Base-by-base conservation (phyloP, 30 jellyfish, hydroid and myxozoan species). In the Phacellophora camtschatica region DNA sequence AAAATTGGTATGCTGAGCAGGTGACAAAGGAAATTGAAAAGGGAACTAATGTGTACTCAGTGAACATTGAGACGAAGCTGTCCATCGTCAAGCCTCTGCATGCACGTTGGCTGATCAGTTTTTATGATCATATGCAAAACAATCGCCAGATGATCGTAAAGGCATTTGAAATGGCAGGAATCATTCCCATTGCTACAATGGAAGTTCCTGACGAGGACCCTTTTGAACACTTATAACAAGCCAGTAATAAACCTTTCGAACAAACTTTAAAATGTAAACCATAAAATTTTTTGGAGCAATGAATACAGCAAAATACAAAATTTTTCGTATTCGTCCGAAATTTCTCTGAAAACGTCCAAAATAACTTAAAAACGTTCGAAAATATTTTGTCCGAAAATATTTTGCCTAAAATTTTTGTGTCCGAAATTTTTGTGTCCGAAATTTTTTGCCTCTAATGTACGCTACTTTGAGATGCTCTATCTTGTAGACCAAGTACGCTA, bases 1-100 rank as follows among this genome's bases (percentile, higher is more conserved):
- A 30, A 34, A 2, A 5, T 6, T 67, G 78, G 87, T 66, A 82
- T 36, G 68, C 72, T 2, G 3, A 59, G 13, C 80, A 66, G 68
- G 81, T 82, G 34, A 66, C 81, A 2, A 13, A 58, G n/a, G 49
- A 48, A 42, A 32, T 78, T 48, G 58, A 78, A 8, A 41, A 33
- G 4, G 90, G 90, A 25, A 61, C 11, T 2, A 25, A 22, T 16
- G 71, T 56, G 13, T 56, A 5, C 37, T 3, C 3, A 3, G 37
- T 56, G 39, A 25, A 56, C 13, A 22, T 56, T 10, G 13, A 3
- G 71, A 1, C 4, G 37, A 56, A 56, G 71, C 71, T 56, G 4
- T 56, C 71, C 5, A 25, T 56, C 13, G 8, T 56, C 34, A 56
- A 56, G 37, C 71, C 71, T 4, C 2, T 56, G 4, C 71, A 56